Evolutionary conservation across 2,888 invertebrate species (phyloP).

Genomic region (Drosophila setosimentum): DNA sequence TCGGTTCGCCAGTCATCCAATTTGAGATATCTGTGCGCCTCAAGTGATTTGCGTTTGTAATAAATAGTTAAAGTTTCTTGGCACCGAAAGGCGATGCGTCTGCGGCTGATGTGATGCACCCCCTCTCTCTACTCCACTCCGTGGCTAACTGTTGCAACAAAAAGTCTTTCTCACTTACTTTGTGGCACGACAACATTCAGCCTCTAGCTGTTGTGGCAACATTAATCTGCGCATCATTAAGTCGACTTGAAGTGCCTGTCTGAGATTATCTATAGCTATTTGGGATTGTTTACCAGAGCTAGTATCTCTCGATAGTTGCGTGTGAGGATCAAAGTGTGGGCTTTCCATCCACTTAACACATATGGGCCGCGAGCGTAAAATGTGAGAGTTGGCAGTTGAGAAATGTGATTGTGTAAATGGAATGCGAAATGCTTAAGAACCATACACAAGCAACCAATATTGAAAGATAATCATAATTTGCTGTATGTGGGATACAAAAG

Average conservation of each 20-base stretch:
- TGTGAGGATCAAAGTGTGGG: conserved; percentile 62
- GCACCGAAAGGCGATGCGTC: conserved; percentile 67
- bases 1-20: neutral
- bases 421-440: conserved; percentile 2
- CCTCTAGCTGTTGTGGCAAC: conserved; percentile 57
- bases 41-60: conserved; percentile 59
- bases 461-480: neutral
- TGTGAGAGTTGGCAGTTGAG: conserved; percentile 27
- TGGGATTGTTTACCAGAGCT: conserved; percentile 19
- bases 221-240: conserved; percentile 77
- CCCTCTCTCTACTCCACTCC: too few species aligned
- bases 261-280: conserved; percentile 44
- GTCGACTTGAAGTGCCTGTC: conserved; percentile 43
- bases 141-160: conserved; percentile 40
- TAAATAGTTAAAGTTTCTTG: conserved; percentile 76
- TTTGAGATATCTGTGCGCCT: conserved; percentile 32
- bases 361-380: conserved; percentile 6
- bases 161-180: conserved; percentile 38
- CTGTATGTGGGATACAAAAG: neutral
- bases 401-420: conserved; percentile 22
- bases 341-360: conserved; percentile 21
- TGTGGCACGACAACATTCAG: conserved; percentile 49
- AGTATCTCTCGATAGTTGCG: conserved; percentile 45
- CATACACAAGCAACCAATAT: neutral
- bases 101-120: conserved; percentile 53